phyloP scores from a whole-genome alignment of 2,888 invertebrate genomes.

The Agrilus mali region DNA sequence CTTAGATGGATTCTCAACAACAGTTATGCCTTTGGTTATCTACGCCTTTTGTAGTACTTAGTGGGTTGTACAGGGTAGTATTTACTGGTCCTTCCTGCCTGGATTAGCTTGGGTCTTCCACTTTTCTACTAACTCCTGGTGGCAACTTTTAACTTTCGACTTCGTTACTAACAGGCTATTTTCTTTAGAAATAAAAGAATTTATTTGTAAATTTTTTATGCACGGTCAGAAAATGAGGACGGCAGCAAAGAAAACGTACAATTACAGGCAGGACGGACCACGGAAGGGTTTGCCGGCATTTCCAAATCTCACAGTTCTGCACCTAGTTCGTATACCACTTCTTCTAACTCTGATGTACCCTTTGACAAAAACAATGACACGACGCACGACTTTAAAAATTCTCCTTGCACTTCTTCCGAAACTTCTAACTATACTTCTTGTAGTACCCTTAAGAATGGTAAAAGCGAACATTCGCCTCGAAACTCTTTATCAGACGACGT shows the following conservation, averaged over 20 bases:
- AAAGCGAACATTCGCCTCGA: constrained; percentile 8
- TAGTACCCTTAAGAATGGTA: constrained; percentile 8
- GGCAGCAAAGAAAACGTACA: constrained; percentile 32
- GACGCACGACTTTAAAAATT: no score
- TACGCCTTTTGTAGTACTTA: constrained; percentile 4
- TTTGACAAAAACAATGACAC: no score
- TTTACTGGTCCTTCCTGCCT: constrained; percentile 37
- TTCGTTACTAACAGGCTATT: constrained; percentile 28
- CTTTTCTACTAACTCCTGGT: constrained; percentile 30
- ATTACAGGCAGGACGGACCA: constrained; percentile 36
- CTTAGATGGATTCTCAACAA: no score
- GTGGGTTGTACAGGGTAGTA: constrained; percentile 28
- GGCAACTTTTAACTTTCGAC: constrained; percentile 26
- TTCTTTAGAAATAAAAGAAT: constrained; percentile 20
- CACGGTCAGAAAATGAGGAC: constrained; percentile 35
- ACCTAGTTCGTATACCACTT: constrained; percentile 30
- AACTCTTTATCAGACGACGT: constrained; percentile 11
- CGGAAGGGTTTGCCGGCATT: constrained; percentile 29
- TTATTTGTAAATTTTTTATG: constrained; percentile 29
- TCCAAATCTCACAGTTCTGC: constrained; percentile 30
- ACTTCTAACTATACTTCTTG: constrained; percentile 8
- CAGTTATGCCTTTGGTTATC: not conserved
- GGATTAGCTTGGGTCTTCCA: constrained; percentile 28
- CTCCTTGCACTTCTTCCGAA: no score
- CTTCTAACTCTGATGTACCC: constrained; percentile 19